These are phyloP conservation scores for Eupithecia abbreviata DNA, from an alignment of 2,888 invertebrate genomes.

Conservation along the genomic window DNA sequence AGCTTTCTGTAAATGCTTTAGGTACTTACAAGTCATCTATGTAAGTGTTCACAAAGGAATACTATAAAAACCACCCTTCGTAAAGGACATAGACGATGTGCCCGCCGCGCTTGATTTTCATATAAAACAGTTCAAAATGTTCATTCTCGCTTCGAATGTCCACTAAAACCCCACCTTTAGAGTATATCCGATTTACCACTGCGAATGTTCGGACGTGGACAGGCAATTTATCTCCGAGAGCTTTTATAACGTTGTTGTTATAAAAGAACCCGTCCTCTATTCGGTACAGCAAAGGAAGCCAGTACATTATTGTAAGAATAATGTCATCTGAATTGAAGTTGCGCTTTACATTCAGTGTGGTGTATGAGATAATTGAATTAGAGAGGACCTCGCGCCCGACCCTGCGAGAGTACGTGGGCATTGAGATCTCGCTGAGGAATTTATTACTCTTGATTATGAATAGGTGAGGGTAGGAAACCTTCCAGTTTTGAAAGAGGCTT, in stretches of 20 bases:
- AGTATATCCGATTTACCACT: neutral
- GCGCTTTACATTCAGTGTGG: slow-evolving; percentile 52
- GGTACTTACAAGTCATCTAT: neutral
- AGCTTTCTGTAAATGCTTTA: neutral
- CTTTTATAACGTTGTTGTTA: neutral
- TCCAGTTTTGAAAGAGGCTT: neutral
- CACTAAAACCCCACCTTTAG: neutral
- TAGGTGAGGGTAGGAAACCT: neutral
- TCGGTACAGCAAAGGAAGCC: neutral
- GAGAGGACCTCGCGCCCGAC: slow-evolving; percentile 56
- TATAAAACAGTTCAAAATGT: neutral
- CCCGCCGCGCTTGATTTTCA: neutral
- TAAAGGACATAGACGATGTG: neutral
- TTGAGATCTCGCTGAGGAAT: slow-evolving; percentile 25
- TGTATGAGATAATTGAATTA: slow-evolving; percentile 62
- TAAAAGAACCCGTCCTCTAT: neutral
- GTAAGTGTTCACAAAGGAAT: neutral
- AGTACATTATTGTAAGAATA: slow-evolving; percentile 28
- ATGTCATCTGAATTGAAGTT: slow-evolving; percentile 56
- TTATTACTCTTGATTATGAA: slow-evolving; percentile 1
- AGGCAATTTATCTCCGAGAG: slow-evolving; percentile 1
- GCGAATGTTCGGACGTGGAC: neutral
- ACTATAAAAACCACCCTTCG: neutral
- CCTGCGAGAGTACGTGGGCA: slow-evolving; percentile 46
- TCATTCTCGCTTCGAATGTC: neutral